Conservation (phyloP, 53 echinoderm and acorn worm species). For the Zoroaster sp. region DNA sequence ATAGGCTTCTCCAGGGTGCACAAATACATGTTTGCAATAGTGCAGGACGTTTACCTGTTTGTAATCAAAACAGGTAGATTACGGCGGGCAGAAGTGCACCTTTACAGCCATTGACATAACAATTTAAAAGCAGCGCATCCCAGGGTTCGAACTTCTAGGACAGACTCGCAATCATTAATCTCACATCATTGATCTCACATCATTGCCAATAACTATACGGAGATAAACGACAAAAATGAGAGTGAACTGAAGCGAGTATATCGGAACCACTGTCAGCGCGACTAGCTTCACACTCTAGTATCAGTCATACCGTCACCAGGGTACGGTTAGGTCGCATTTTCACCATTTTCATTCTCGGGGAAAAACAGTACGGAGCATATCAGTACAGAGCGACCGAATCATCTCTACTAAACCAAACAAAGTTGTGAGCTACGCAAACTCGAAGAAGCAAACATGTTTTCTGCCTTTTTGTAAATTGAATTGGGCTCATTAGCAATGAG, state of each 20-base stretch:
- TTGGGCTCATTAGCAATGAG: too few species aligned
- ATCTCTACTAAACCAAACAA: too few species aligned
- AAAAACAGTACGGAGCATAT: too few species aligned
- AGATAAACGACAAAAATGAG: too few species aligned
- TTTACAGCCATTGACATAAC: neutral
- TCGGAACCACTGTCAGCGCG: too few species aligned
- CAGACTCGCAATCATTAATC: neutral
- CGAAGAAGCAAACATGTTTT: too few species aligned
- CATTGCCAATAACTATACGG: neutral
- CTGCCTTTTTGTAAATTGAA: too few species aligned
- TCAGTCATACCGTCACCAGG: neutral
- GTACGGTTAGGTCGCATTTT: neutral
- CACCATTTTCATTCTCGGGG: too few species aligned
- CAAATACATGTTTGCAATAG: too few species aligned
- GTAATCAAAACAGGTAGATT: neutral
- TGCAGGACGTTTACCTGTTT: neutral
- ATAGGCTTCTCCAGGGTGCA: too few species aligned
- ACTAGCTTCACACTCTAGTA: neutral
- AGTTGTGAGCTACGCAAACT: too few species aligned
- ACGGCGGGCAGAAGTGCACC: neutral
- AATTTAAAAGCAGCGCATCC: neutral
- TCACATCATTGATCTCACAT: neutral
- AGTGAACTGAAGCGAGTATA: neutral
- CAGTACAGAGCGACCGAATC: too few species aligned
- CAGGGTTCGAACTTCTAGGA: neutral